Percentiles rank a stretch among this genome's conserved stretches.
phyloP scores from a whole-genome alignment of 35 echinoderm and acorn worm species.

The Heliocidaris tuberculata region DNA sequence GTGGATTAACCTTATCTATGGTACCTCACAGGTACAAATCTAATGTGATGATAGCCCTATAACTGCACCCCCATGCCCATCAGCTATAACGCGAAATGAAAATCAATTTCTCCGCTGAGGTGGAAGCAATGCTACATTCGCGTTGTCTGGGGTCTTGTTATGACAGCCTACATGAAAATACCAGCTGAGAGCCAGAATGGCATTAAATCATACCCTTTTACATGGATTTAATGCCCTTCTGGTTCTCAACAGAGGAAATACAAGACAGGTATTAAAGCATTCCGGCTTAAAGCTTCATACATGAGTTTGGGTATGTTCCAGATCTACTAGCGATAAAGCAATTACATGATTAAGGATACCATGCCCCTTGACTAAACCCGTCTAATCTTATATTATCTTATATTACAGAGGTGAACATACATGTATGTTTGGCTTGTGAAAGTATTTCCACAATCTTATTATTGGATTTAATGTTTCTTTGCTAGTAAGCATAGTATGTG shows the following conservation, averaged over 20 bases:
- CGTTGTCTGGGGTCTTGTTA: not conserved
- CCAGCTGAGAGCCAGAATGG: not conserved
- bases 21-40: not conserved
- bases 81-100: not conserved
- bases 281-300: not conserved
- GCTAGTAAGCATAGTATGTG: not conserved
- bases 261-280: not conserved
- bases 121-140: not conserved
- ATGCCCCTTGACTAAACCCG: not conserved
- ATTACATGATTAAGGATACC: not conserved
- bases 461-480: not conserved
- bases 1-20: not conserved
- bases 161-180: not conserved
- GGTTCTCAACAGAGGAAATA: not conserved
- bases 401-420: not conserved
- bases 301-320: not conserved
- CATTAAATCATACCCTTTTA: not conserved
- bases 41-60: slow-evolving; percentile 17
- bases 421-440: not conserved
- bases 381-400: not conserved
- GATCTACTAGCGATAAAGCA: not conserved
- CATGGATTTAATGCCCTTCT: not conserved
- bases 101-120: not conserved
- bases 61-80: not conserved
- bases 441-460: not conserved